Evolutionary conservation across 1,140 invertebrate species (phyloP), one percentile per base, ranked within the genome.

Genomic region (Magallana ariakensis): DNA sequence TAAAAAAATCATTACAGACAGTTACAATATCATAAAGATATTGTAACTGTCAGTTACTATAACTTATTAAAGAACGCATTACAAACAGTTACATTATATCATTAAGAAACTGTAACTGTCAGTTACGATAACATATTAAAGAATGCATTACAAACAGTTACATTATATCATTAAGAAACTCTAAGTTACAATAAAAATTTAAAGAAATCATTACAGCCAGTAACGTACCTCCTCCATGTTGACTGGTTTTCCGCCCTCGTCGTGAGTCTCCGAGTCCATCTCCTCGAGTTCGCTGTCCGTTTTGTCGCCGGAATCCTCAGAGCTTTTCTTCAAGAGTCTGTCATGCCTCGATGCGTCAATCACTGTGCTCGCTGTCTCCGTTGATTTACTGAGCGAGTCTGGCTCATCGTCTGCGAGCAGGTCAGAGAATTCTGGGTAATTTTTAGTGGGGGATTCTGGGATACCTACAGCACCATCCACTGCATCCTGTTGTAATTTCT

Each of bases 391-490:
- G 8, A 55, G 80, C 6, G 80, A 81, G 26, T 80, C 75, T 9
- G 75, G 26, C 9, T 81, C 80, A 16, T 81, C 80, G 9, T 81
- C 80, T 13, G 15, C 11, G 3, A 22, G 19, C 19, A 62, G 6
- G 4, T 16, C 4, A n/a, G n/a, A 11, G 62, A 19, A 26, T 70
- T 70, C 19, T 70, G 62, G 62, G 62, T 70, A 70, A 70, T 70
- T 70, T 70, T 70, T 22, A 70, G n/a, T 19, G 62, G 62, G 26
- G 62, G 62, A 70, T 70, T 70, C n/a, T 70, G 62, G 62, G 62
- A 70, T 19, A 70, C 26, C 3, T 19, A 22, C 10, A 10, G 62
- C 7, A 9, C 7, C n/a, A 70, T 70, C 19, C 3, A 9, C 19
- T 22, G 19, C 62, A 11, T 70, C 62, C 10, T 22, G n/a, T 26